Conservation (phyloP, 2,113 vertebrate species). For the Mesitornis unicolor region DNA sequence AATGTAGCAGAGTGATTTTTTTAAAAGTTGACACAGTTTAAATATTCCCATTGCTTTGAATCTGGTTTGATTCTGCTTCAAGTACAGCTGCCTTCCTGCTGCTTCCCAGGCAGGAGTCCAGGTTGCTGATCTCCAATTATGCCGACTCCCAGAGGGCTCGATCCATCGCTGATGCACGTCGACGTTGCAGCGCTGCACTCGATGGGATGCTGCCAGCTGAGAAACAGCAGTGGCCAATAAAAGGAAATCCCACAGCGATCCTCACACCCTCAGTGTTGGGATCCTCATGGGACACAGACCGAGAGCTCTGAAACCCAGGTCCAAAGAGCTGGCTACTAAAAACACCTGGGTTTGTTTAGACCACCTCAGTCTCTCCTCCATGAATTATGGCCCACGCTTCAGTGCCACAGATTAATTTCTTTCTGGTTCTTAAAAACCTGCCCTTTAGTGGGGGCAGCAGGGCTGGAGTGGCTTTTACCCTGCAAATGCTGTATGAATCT, state of each 20-base stretch:
- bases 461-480: neutral
- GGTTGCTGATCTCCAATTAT: slow-evolving; percentile 10
- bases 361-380: neutral
- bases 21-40: neutral
- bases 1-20: neutral
- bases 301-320: neutral
- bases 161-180: neutral
- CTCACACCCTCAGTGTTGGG: accelerated
- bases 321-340: neutral
- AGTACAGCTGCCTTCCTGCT: neutral
- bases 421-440: neutral
- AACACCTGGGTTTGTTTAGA: neutral
- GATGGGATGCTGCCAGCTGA: neutral
- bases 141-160: neutral
- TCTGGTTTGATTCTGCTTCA: neutral
- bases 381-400: accelerated
- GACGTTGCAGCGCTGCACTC: neutral
- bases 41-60: neutral
- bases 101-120: slow-evolving; percentile 37
- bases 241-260: neutral
- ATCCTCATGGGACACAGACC: neutral
- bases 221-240: neutral
- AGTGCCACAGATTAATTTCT: neutral
- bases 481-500: neutral
- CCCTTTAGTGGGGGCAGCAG: neutral